Conservation (phyloP, 2,797 vertebrate species). For the Rallus crepitans region DNA sequence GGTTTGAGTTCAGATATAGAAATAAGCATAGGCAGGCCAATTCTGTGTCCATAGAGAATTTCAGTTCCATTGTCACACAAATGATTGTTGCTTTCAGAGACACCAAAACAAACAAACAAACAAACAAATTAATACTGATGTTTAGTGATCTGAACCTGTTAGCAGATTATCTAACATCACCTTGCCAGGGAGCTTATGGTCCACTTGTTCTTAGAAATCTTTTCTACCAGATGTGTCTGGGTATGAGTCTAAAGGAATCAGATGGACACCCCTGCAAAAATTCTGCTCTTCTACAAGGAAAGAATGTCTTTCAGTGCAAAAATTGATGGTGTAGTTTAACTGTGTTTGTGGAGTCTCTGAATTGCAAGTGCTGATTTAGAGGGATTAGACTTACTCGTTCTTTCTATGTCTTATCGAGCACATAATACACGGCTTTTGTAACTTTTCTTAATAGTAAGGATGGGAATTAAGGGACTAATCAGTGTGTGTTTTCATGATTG, state of each 20-base stretch:
- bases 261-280: background rate
- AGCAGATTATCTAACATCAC: background rate
- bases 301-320: background rate
- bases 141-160: background rate
- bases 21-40: rapidly evolving
- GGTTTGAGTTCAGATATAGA: background rate
- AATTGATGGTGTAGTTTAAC: background rate
- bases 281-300: background rate
- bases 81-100: background rate
- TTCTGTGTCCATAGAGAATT: background rate
- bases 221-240: background rate
- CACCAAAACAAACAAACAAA: background rate
- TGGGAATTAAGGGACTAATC: background rate
- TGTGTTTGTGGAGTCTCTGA: background rate
- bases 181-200: background rate
- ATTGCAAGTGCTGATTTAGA: background rate
- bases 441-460: background rate
- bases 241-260: background rate
- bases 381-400: background rate
- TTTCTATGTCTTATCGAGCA: background rate
- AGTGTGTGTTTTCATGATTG: background rate
- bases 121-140: background rate
- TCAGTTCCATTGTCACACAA: background rate
- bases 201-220: background rate
- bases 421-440: background rate